Evolutionary conservation across 2,113 vertebrate genomes (phyloP).

Genomic region (Hiodon alosoides): DNA sequence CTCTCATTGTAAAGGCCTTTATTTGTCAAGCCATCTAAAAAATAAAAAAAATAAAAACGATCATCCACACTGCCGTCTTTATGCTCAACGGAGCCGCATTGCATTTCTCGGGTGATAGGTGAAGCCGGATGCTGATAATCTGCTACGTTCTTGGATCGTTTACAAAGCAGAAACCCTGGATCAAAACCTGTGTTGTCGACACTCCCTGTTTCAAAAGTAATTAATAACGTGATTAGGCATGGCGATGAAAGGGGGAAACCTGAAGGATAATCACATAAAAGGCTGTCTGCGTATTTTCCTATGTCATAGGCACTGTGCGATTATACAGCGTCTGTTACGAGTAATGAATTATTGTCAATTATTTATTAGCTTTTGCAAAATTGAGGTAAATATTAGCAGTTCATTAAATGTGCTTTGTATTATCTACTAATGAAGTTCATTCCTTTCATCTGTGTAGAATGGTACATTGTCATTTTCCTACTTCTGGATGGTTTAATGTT

Average conservation of each 20-base stretch:
- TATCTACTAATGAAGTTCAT: conserved; percentile 7
- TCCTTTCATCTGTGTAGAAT: neutral
- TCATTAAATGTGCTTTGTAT: neutral
- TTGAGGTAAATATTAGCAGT: conserved; percentile 22
- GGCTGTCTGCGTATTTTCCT: conserved; percentile 22
- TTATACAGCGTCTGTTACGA: conserved; percentile 25
- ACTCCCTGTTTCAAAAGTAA: conserved; percentile 42
- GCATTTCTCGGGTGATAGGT: conserved; percentile 11
- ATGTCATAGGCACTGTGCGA: neutral
- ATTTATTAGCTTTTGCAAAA: conserved; percentile 16
- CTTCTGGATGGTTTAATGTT: conserved; percentile 1
- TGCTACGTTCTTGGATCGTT: conserved; percentile 32
- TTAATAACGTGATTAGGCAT: conserved; percentile 40
- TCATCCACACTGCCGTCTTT: conserved; percentile 14
- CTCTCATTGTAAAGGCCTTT: neutral
- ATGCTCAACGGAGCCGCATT: conserved; percentile 16
- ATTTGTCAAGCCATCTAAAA: neutral
- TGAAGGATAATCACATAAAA: neutral
- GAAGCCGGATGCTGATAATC: conserved; percentile 32
- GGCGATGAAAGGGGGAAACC: conserved; percentile 6
- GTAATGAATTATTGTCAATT: conserved; percentile 28
- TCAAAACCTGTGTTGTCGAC: conserved; percentile 33
- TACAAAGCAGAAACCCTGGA: conserved; percentile 34
- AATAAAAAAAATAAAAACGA: neutral
- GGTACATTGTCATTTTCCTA: neutral